Evolutionary conservation across 1,140 invertebrate species (phyloP), one percentile per base, ranked within the genome.

Genomic region (Chlorops oryzae): DNA sequence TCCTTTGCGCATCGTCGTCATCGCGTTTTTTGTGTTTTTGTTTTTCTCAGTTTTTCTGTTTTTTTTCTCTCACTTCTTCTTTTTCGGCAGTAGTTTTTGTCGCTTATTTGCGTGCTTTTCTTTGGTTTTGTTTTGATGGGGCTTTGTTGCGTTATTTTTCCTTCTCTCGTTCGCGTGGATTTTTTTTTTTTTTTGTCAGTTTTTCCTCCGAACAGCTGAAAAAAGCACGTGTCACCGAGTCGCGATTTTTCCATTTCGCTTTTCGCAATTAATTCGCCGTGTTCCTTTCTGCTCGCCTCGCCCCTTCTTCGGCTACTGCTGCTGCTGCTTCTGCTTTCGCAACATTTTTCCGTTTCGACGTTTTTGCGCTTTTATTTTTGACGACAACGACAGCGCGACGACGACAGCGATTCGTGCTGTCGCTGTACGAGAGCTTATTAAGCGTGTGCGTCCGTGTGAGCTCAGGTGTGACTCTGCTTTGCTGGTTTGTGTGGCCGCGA

Each of bases 201-300:
- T 56, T 20, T 32, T 17, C 34, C 32, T 34, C 34, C 59, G 67
- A 67, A 67, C 64, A 67, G 64, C 64, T 67, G 50, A 44, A 51
- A 67, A 67, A 67, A 67, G 64, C 64, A 67, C 64, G 64, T 67
- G 64, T 67, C 64, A 67, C 64, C 56, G n/a, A 59, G 20, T 24
- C 49, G 32, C 9, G 9, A 10, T 61, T 58, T 54, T 48, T 52
- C 61, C 59, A 64, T 55, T 65, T 59, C 62, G 59, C 50, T 62
- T 53, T 38, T 38, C 55, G 40, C 38, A 47, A 41, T 52, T 57
- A 51, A 61, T 59, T 51, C 53, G 52, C 51, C 44, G 32, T 7
- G 7, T 18, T 40, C 50, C 9, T 32, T 20, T 45, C 24, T 17
- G 22, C 13, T 32, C 24, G n/a, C 6, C 57, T 15, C 42, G 44